phyloP scores from a whole-genome alignment of 1,140 invertebrate species.

The Thrips palmi region DNA sequence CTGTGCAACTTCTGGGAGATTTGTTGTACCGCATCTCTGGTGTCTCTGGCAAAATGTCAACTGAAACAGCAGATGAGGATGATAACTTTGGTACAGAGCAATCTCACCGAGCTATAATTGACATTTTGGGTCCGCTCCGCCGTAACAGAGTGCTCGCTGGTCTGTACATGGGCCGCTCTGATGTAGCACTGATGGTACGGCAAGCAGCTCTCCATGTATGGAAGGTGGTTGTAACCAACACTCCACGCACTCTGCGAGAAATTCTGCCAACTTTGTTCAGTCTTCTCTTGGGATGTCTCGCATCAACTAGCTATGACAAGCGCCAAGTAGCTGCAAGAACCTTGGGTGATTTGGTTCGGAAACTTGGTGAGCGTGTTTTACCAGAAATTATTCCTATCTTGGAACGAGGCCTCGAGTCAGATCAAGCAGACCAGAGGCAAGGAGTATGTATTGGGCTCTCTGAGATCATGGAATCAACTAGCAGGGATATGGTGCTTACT shows the following conservation, averaged over 20 bases:
- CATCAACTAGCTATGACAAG: constrained; percentile 90
- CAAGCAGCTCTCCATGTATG: constrained; percentile 95
- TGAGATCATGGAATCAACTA: constrained; percentile 95
- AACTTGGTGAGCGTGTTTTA: constrained; percentile 91
- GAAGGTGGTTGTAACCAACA: constrained; percentile 94
- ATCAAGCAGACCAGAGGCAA: constrained; percentile 81
- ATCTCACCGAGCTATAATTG: constrained; percentile 80
- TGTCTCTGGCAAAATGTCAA: constrained; percentile 97
- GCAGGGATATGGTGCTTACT: constrained; percentile 80
- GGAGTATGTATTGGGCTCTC: constrained; percentile 96
- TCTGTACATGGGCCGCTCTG: constrained; percentile 92
- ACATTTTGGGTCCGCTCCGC: constrained; percentile 67
- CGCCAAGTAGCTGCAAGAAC: constrained; percentile 88
- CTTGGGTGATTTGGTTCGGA: constrained; percentile 89
- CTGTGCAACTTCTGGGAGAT: constrained; percentile 91
- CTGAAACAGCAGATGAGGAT: constrained; percentile 93
- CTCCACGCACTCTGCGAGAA: constrained; percentile 87
- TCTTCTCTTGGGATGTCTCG: constrained; percentile 77
- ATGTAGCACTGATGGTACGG: constrained; percentile 89
- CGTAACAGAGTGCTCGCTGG: constrained; percentile 87
- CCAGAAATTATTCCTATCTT: constrained; percentile 97
- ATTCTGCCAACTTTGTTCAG: constrained; percentile 90
- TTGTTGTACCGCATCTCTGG: constrained; percentile 92
- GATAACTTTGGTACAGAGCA: constrained; percentile 98
- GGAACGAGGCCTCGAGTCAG: constrained; percentile 79